Conservation (phyloP, 2,113 vertebrate species). For the Brachionichthys hirsutus region DNA sequence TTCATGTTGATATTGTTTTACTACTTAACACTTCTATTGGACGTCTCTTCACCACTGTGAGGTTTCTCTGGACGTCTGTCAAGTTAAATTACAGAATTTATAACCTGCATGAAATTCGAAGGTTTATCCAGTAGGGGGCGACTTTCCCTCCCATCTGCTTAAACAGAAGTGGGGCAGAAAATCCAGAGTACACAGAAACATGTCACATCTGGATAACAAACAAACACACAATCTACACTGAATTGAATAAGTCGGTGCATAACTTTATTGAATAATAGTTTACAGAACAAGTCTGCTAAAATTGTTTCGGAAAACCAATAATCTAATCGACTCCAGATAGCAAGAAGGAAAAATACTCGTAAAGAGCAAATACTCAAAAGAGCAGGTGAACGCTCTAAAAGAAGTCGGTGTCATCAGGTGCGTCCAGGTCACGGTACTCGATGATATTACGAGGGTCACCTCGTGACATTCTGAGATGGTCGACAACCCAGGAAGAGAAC, state of each 20-base stretch:
- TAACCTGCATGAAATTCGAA: not conserved
- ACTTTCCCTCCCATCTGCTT: not conserved
- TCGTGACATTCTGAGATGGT: conserved; percentile 83
- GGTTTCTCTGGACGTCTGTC: no score
- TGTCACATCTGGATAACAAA: no score
- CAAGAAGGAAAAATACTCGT: conserved; percentile 12
- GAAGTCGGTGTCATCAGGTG: conserved; percentile 91
- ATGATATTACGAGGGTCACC: conserved; percentile 90
- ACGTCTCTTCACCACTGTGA: no score
- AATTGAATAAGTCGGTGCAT: conserved; percentile 13
- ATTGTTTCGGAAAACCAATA: conserved; percentile 17
- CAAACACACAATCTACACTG: no score
- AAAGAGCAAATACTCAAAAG: not conserved
- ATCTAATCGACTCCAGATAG: conserved; percentile 7
- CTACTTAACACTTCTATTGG: no score
- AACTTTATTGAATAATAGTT: conserved; percentile 61
- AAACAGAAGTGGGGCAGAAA: not conserved
- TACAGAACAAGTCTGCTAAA: conserved; percentile 35
- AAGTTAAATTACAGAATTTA: no score
- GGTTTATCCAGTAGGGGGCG: conserved; percentile 32
- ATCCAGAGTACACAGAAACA: no score
- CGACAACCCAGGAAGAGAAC: not conserved
- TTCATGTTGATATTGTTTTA: no score
- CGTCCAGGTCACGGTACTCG: conserved; percentile 90
- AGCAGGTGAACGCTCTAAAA: conserved; percentile 75